A percentile compares a stretch with the other conserved stretches of the same genome.
Evolutionary conservation across 2,888 invertebrate genomes (phyloP).

Genomic region (Ferdinandea cuprea): DNA sequence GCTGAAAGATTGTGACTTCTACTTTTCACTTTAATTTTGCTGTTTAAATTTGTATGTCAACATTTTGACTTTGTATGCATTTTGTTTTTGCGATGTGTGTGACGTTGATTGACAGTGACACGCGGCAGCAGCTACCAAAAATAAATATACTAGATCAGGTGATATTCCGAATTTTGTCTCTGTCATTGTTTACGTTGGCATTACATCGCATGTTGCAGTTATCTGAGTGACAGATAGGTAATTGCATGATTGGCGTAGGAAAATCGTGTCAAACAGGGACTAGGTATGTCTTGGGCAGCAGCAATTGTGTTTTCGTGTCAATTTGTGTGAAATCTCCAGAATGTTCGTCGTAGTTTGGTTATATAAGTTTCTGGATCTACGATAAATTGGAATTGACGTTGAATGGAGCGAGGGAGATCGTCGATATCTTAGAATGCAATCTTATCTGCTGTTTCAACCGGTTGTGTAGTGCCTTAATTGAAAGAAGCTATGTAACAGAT

Average conservation of each 20-base stretch:
- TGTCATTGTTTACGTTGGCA: background rate
- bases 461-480: too few species aligned
- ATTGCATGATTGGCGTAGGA: background rate
- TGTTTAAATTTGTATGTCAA: background rate
- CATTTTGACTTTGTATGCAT: constrained; percentile 6
- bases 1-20: background rate
- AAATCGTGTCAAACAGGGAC: background rate
- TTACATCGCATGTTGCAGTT: background rate
- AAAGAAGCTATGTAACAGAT: too few species aligned
- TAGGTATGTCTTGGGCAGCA: background rate
- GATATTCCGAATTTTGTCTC: constrained; percentile 3
- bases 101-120: constrained; percentile 7
- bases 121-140: constrained; percentile 3
- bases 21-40: background rate
- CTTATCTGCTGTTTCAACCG: too few species aligned
- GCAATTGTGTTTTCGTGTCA: background rate
- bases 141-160: constrained; percentile 50
- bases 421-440: too few species aligned
- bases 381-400: too few species aligned
- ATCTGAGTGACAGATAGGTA: constrained; percentile 12
- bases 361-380: too few species aligned
- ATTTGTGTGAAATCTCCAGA: background rate
- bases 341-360: too few species aligned
- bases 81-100: background rate
- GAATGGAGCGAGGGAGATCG: too few species aligned